These are phyloP conservation scores for Coendou prehensilis DNA, from an alignment of 2,797 vertebrate species.

Conservation along the genomic window DNA sequence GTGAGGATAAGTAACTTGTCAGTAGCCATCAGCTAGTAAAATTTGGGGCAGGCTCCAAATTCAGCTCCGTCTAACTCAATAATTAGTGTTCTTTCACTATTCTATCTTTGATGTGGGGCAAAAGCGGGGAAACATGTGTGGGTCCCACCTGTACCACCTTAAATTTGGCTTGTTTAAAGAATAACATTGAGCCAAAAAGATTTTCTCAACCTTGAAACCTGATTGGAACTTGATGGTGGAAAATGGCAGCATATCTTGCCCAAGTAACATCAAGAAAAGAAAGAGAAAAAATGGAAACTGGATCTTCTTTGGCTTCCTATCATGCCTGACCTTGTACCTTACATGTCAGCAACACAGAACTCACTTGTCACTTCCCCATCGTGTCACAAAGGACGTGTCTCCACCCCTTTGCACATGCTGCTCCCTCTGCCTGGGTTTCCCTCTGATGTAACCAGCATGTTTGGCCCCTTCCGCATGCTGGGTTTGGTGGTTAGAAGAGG, in stretches of 20 bases:
- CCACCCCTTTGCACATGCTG: accelerated
- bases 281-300: neutral
- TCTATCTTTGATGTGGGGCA: neutral
- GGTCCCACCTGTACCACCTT: neutral
- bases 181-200: neutral
- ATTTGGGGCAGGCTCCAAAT: neutral
- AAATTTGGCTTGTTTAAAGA: slow-evolving; percentile 29
- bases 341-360: neutral
- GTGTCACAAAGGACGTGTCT: accelerated
- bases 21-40: neutral
- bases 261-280: neutral
- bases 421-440: neutral
- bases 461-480: neutral
- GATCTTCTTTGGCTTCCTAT: neutral
- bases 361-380: neutral
- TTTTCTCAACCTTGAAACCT: slow-evolving; percentile 12
- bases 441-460: neutral
- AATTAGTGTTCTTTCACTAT: neutral
- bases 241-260: neutral
- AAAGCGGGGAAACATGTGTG: neutral
- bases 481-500: neutral
- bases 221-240: neutral
- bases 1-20: neutral
- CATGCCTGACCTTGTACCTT: neutral
- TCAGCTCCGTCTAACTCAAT: neutral